Evolutionary conservation across 2,113 vertebrate genomes (phyloP), one percentile per base, ranked within the genome.

Genomic region (Anas platyrhynchos): DNA sequence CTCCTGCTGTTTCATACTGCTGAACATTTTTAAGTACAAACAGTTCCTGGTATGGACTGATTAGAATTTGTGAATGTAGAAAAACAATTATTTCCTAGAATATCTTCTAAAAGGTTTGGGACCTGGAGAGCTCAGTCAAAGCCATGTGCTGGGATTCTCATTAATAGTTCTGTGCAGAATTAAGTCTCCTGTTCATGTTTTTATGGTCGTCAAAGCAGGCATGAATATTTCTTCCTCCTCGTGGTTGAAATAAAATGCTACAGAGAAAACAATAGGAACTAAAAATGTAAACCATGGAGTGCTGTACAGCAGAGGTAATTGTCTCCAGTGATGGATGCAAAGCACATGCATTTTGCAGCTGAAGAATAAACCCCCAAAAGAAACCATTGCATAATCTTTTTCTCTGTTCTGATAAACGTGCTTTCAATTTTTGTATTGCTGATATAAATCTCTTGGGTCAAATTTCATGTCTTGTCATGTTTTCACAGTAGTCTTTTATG

Each of bases 291-390:
- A 91, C 71, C 27, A 22, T 73, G 48, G 34, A 85, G 69, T 26
- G 58, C 62, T 82, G 63, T 72, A 91, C 71, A 55, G 71, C n/a
- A 85, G 77, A 94, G 54, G 71, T 91, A 95, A 89, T 96, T 91
- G 81, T 91, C 89, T 88, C 58, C 91, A 91, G 93, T 66, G 91
- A 85, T 82, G 78, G 59, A 89, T 92, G 71, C 7, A 27, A 85
- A 94, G 94, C 86, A 93, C 80, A 75, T 92, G 91, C 54, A 79
- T 94, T 91, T 91, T 95, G 58, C 89, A 89, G 84, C 77, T 89
- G 78, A 88, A 72, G 67, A 84, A 18, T 84, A 89, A 94, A 79
- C 5, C 66, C 54, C 43, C 13, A 16, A 79, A 90, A 91, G 71
- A 92, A 95, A 54, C 16, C 25, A 75, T 83, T 83, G 74, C 41